Base-by-base conservation (phyloP, 2,113 vertebrate species). In the Ptilorrhoa leucosticta region DNA sequence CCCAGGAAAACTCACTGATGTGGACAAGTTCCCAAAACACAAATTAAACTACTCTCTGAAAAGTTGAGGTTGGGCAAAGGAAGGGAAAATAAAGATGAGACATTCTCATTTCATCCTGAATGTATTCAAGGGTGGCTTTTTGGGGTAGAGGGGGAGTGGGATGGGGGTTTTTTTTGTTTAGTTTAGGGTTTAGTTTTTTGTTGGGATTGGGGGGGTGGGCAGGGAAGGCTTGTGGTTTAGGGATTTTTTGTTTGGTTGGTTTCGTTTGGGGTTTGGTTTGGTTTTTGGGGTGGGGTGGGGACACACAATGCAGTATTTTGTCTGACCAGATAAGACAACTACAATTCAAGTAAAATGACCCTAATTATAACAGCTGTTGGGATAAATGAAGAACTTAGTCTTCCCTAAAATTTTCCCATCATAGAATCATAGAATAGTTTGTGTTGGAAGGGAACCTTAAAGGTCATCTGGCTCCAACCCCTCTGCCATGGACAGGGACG, bases 191-290 rank as follows among this genome's bases (percentile, higher is more conserved):
- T 54, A 27, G 10, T 16, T 45, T 28, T 50, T 45, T 30, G 13
- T 5, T 50, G 12, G 28, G 6, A 3, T 31, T 23, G 13, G 33
- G 9, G 5, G 4, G 3, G 3, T 5, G 8, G 3, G 3, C 16
- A 42, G 21, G 53, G 7, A 66, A 51, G 6, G 7, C 18, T 39
- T 47, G 40, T n/a, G 39, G 19, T 76, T 87, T 44, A 22, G 9
- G 31, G 13, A 17, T 17, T 51, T 35, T 65, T 51, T 40, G 8
- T 10, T 24, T 73, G 31, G 12, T 66, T 61, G 24, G 22, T 28
- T 77, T 87, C 44, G 45, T 47, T 61, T 63, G 37, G 63, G 27
- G 6, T 44, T 61, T 53, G 5, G 6, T 61, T 83, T 24, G 21
- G 6, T 27, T 31, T 70, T 57, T 15, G 39, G 8, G 30, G 3